Base-by-base conservation (phyloP, 2,888 invertebrate species). In the Mythimna albipuncta region DNA sequence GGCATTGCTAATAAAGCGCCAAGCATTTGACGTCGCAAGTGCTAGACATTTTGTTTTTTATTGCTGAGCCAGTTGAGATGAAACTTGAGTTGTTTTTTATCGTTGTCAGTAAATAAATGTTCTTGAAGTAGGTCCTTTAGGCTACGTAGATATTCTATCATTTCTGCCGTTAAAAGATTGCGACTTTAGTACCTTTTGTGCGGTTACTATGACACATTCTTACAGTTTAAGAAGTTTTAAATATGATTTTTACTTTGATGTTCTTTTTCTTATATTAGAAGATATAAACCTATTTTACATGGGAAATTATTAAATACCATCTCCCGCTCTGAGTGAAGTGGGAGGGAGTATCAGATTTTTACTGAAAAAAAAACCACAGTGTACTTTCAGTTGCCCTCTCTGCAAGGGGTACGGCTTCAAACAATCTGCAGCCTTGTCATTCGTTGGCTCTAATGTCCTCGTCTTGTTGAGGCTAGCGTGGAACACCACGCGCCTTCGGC, bases 1-100 rank as follows among this genome's bases (percentile, higher is more conserved):
- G 61, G 54, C 41, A 76, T 55, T 74, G 55, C 59, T 77, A 79
- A 79, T 78, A 78, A 78, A 79, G 55, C 57, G 69, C 59, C 74
- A 64, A 75, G 75, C 62, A 64, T 78, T 73, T 79, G 79, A 79
- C n/a, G 75, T 79, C 61, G 16, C 72, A 78, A 72, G 77, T 52
- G 57, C 57, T 38, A 57, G 32, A 38, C 75, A 10, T 69, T 64
- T 79, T 65, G 57, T 58, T 79, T 77, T 75, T 77, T 77, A 72
- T 62, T 63, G 21, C 62, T 47, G 38, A 52, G 62, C 50, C 66
- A 72, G 61, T 71, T 72, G 38, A 64, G 59, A 77, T 77, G 58
- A 47, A 77, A 77, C 71, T 77, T 72, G 50, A 77, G 63, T 77
- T 77, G 54, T 32, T 77, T 76, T 76, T 77, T 77, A 76, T 72